Base-by-base conservation (phyloP, 1,140 invertebrate genomes). In the Drosophila novamexicana region DNA sequence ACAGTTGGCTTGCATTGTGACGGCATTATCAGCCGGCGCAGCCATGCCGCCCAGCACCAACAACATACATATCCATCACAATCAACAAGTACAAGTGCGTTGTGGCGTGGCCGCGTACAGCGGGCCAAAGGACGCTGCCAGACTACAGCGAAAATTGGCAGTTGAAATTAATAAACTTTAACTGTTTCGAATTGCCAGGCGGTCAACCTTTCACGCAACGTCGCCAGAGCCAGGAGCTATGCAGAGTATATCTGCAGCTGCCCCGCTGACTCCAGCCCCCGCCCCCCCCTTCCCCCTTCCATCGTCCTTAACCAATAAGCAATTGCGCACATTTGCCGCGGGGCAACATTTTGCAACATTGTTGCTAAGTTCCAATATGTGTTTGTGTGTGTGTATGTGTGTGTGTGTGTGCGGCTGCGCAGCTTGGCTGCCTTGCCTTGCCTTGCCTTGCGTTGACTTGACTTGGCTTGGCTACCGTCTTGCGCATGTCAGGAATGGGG, bases 101-200 rank as follows among this genome's bases (percentile, higher is more conserved):
- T 36, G 7, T 34, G 6, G 12, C 40, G 22, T 42, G 47, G 32
- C 5, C 7, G 8, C 29, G 32, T 49, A 1, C 12, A 44, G 42
- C 9, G 14, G 9, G 53, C 53, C 63, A 79, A 81, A 75, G 77
- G 77, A 73, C 58, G 56, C 40, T 45, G 47, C 16, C 50, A 47
- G 71, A 83, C 75, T 16, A 39, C 36, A 50, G 82, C 72, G 47
- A 52, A 82, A 82, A 85, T 82, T 81, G 82, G 75, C 76, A 88
- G 75, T 88, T 82, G 76, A 88, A 86, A 83, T 86, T 88, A 88
- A 86, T 88, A 86, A 86, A 89, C 73, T 79, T 86, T 83, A 88
- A 88, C 83, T 88, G 84, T 86, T 86, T 83, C 84, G 79, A 86
- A 86, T 86, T 67, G 83, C 64, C 52, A 70, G 71, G 75, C 83